Conservation (phyloP, 2,888 invertebrate genomes). For the Endotricha flammealis region DNA sequence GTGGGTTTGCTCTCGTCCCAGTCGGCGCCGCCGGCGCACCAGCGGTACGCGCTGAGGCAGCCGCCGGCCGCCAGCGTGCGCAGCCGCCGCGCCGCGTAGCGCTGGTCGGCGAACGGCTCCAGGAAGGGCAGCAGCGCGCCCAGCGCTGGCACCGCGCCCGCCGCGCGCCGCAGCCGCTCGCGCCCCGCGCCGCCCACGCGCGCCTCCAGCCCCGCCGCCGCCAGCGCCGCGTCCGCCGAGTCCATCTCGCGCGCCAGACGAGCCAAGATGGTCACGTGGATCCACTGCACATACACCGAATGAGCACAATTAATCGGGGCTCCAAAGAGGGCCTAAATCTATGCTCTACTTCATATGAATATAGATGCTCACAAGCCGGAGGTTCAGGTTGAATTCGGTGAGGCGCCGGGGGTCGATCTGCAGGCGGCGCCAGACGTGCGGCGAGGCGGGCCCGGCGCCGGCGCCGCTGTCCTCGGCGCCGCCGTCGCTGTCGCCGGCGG, state of each 20-base stretch:
- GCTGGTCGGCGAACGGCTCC: conserved; percentile 89
- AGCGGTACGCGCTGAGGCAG: conserved; percentile 92
- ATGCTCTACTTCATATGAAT: too few species aligned
- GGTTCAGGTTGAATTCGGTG: conserved; percentile 87
- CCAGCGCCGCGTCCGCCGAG: conserved; percentile 82
- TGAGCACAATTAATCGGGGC: neutral
- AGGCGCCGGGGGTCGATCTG: conserved; percentile 82
- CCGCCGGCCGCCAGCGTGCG: conserved; percentile 88
- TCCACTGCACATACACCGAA: conserved; percentile 82
- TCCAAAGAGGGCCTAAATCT: too few species aligned
- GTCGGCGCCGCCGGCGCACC: conserved; percentile 89
- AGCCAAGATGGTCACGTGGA: conserved; percentile 88
- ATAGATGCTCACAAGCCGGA: conserved; percentile 84
- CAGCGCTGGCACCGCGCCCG: conserved; percentile 47
- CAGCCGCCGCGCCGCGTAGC: conserved; percentile 87
- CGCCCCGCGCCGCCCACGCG: conserved; percentile 33
- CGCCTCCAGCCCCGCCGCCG: conserved; percentile 78
- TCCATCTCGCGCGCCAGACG: conserved; percentile 86
- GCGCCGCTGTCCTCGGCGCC: conserved; percentile 34
- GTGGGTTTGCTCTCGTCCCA: conserved; percentile 91
- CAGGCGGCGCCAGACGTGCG: conserved; percentile 80
- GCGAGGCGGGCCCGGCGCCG: conserved; percentile 56
- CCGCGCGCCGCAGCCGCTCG: conserved; percentile 38
- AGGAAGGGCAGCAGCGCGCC: conserved; percentile 86
- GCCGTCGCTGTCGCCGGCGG: conserved; percentile 38